Percentiles rank a stretch among this genome's conserved stretches.
These are phyloP conservation scores for Xestoiulus laeticollis DNA, from an alignment of 2,888 invertebrate species.

Conservation along the genomic window DNA sequence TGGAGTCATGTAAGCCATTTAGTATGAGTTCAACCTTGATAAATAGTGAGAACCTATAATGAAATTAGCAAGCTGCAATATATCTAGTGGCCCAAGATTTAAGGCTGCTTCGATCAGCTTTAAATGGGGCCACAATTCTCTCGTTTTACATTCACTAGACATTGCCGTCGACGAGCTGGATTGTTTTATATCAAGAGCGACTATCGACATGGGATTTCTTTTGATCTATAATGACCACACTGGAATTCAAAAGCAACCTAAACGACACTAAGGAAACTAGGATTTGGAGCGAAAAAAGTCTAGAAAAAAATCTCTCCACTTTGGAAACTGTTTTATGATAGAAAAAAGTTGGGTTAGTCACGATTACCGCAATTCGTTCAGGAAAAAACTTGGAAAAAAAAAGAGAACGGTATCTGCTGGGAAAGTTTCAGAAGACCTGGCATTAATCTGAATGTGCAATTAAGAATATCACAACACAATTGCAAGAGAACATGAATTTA, in stretches of 20 bases:
- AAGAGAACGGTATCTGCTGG: background rate
- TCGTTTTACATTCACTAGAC: constrained; percentile 26
- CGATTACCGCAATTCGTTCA: constrained; percentile 20
- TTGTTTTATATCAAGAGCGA: constrained; percentile 26
- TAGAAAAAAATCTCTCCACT: background rate
- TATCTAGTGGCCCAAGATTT: background rate
- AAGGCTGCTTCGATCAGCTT: background rate
- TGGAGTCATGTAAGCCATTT: background rate
- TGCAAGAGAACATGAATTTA: background rate
- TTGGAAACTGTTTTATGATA: constrained; percentile 26
- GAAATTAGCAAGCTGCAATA: background rate
- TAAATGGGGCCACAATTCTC: constrained; percentile 12
- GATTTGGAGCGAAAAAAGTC: background rate
- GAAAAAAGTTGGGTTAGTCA: constrained; percentile 19
- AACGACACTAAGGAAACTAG: constrained; percentile 20
- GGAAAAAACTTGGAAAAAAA: background rate
- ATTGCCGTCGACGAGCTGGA: background rate
- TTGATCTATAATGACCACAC: constrained; percentile 26
- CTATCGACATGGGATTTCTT: constrained; percentile 20
- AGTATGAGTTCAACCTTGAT: background rate
- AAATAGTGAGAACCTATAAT: background rate
- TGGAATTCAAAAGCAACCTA: constrained; percentile 20
- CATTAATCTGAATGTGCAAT: background rate
- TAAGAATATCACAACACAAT: background rate
- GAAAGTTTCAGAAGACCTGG: background rate